Conservation (phyloP, 2,888 invertebrate species). For the Limnephilus marmoratus region DNA sequence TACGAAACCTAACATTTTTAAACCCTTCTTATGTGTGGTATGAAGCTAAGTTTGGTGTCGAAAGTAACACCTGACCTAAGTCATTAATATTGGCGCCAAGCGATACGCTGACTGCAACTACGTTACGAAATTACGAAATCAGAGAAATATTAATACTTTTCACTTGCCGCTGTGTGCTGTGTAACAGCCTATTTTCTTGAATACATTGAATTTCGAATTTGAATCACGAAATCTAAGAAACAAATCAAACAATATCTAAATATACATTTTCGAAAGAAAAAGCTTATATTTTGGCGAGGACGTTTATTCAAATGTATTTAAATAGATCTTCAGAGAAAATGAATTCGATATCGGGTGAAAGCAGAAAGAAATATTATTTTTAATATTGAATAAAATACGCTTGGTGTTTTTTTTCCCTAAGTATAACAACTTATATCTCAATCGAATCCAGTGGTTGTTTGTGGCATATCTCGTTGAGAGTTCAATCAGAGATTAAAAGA, state of each 20-base stretch:
- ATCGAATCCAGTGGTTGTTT: neutral
- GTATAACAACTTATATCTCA: neutral
- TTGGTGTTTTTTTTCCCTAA: neutral
- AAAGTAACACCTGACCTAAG: no score
- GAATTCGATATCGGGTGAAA: constrained; percentile 5
- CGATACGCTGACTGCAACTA: no score
- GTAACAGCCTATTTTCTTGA: no score
- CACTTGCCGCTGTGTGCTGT: neutral
- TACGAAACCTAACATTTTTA: no score
- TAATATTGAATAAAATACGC: neutral
- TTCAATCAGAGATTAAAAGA: no score
- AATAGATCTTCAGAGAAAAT: constrained; percentile 16
- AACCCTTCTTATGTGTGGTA: no score
- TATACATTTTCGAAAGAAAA: neutral
- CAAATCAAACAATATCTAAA: neutral
- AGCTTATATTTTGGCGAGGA: neutral
- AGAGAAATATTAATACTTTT: neutral
- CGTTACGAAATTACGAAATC: no score
- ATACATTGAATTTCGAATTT: neutral
- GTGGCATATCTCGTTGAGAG: no score
- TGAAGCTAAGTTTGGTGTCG: no score
- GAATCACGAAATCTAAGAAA: neutral
- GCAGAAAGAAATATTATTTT: constrained; percentile 10
- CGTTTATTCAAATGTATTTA: constrained; percentile 29
- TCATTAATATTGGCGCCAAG: no score